Evolutionary conservation across 2,113 vertebrate genomes (phyloP), one percentile per base, ranked within the genome.

Genomic region (Mixornis gularis): DNA sequence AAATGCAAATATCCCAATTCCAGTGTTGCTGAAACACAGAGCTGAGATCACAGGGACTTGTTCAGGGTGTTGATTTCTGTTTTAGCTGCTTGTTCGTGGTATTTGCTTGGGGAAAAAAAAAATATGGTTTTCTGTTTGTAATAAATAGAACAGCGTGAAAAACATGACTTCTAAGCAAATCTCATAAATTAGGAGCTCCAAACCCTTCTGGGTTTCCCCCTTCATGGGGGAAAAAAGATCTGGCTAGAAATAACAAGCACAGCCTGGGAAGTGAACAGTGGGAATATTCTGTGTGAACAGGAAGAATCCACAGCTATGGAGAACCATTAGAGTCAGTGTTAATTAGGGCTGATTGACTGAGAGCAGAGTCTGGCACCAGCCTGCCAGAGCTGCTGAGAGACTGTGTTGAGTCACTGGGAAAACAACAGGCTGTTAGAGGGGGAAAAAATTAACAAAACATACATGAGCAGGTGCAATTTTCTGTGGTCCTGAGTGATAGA

Each of bases 301-400:
- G 91, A 89, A 95, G 89, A 84, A 85, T 74, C 77, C 83, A 21
- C 40, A 65, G 74, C 51, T 63, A 20, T 2, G 49, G 29, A 63
- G 85, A 92, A 10, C 21, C 65, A 90, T 77, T 80, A 83, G 32
- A 70, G 68, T 58, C 86, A 52, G 59, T 3, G 40, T 78, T 88
- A 90, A 90, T 90, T 92, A 88, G 25, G 26, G 76, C 38, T 87
- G 94, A 93, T 87, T 89, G 90, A 83, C 52, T 82, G 53, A 84
- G 79, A 79, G 1, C 73, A 79, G 92, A 87, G 88, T 5, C 68
- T 3, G 13, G 48, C 76, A 13, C 4, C 2, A 76, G 43, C 79
- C 32, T 3, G 32, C 2, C 72, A 36, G 81, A 40, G 56, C 85
- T 52, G 79, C 82, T 60, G 30, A 22, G 63, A 74, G 58, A 49